Percentiles rank a stretch among this genome's conserved stretches.
phyloP scores from a whole-genome alignment of 2,113 vertebrate genomes.

The Danionella cerebrum region DNA sequence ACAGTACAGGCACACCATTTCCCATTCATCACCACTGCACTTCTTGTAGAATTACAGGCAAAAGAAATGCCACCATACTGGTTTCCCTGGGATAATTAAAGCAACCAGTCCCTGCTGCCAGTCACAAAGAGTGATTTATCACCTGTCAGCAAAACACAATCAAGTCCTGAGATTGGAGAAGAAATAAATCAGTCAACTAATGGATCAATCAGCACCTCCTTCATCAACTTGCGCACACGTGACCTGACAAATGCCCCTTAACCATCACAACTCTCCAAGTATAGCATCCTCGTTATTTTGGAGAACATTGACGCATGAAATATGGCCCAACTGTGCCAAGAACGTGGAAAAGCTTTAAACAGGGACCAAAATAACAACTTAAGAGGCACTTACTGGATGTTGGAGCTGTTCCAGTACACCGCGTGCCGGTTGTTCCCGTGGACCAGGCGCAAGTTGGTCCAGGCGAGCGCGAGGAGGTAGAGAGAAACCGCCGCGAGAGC shows the following conservation, averaged over 20 bases:
- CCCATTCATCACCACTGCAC: background rate
- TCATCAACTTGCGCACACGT: background rate
- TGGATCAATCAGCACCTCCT: background rate
- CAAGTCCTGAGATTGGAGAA: background rate
- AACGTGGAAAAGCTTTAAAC: background rate
- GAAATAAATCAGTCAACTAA: conserved; percentile 16
- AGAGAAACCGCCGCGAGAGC: conserved; percentile 62
- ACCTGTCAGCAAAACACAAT: background rate
- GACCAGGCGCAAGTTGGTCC: conserved; percentile 60
- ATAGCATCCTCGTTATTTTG: too few species aligned
- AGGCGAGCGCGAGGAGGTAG: conserved; percentile 68
- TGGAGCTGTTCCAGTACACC: conserved; percentile 93
- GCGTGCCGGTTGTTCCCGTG: conserved; percentile 77
- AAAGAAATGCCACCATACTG: background rate
- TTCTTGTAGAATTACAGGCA: conserved; percentile 9
- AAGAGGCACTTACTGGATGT: conserved; percentile 77
- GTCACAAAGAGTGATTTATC: background rate
- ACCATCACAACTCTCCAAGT: background rate
- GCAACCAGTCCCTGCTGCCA: background rate
- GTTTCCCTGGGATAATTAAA: background rate
- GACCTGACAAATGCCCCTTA: background rate
- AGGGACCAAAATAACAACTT: background rate
- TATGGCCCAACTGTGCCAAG: too few species aligned
- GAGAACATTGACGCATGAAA: too few species aligned
- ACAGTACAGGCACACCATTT: background rate